These are phyloP conservation scores for Danio albolineatus DNA, from an alignment of 2,797 vertebrate species.

Conservation along the genomic window DNA sequence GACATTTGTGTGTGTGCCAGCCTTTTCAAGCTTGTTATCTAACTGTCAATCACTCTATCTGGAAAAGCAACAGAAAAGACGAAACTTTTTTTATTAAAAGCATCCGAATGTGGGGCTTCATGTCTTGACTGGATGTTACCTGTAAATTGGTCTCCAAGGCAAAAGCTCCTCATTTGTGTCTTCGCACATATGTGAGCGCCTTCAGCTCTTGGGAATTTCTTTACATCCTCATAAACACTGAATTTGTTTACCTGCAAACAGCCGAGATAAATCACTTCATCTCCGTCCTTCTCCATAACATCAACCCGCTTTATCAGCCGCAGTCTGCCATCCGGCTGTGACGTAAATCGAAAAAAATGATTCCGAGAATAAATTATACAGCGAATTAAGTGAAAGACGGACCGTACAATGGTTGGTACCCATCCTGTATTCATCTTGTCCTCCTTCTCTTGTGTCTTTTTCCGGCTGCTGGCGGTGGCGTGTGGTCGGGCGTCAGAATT, in stretches of 20 bases:
- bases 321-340: not conserved
- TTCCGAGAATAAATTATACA: conserved; percentile 18
- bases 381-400: conserved; percentile 7
- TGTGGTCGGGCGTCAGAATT: conserved; percentile 43
- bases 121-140: conserved; percentile 67
- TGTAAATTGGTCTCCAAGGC: conserved; percentile 78
- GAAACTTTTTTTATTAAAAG: conserved; percentile 26
- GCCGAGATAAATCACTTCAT: not conserved
- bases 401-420: conserved; percentile 5
- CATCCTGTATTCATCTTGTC: conserved; percentile 12
- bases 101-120: not conserved
- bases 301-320: conserved; percentile 9
- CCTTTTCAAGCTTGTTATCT: not conserved
- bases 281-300: not conserved
- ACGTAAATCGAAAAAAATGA: not conserved
- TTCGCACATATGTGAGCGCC: conserved; percentile 21
- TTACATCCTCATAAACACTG: conserved; percentile 18
- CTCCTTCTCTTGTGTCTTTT: conserved; percentile 4
- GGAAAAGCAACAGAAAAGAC: not conserved
- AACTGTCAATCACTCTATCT: conserved; percentile 16
- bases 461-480: conserved; percentile 24
- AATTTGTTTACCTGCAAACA: conserved; percentile 38
- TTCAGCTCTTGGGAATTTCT: conserved; percentile 8
- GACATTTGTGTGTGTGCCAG: not conserved
- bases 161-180: conserved; percentile 45